These are phyloP conservation scores for Drosophila atroscutellata DNA, from an alignment of 2,888 invertebrate species.

Conservation along the genomic window DNA sequence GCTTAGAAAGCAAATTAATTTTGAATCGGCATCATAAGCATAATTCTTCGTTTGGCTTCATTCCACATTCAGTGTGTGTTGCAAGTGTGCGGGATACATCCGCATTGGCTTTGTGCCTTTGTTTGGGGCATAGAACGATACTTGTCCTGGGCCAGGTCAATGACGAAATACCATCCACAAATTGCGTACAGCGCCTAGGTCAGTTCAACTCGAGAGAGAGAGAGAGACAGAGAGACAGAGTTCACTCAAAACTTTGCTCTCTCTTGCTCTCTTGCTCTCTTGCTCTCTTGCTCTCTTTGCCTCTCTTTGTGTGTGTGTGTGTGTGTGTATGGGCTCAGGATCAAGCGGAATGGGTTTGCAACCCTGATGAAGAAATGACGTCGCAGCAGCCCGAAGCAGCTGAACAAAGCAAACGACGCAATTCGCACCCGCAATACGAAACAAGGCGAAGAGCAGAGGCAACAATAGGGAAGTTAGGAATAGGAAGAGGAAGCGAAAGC, in stretches of 20 bases:
- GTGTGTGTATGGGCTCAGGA: conserved; percentile 16
- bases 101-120: conserved; percentile 32
- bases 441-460: conserved; percentile 6
- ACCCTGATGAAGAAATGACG: conserved; percentile 22
- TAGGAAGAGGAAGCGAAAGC: not conserved
- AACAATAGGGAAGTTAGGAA: not conserved
- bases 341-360: conserved; percentile 37
- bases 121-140: conserved; percentile 23
- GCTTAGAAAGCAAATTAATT: not conserved
- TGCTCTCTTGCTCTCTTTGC: not conserved
- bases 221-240: not conserved
- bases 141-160: conserved; percentile 15
- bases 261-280: not conserved
- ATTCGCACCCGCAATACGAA: conserved; percentile 25
- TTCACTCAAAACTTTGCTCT: conserved; percentile 24
- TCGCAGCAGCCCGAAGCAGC: conserved; percentile 39
- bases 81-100: conserved; percentile 11
- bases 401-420: conserved; percentile 34
- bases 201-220: conserved; percentile 29
- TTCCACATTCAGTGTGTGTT: not conserved
- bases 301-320: not conserved
- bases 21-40: not conserved
- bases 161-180: conserved; percentile 40
- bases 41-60: conserved; percentile 9
- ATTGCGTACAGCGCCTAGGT: conserved; percentile 33